Evolutionary conservation across 2,888 invertebrate species (phyloP).

Genomic region (Clistopyga incitator): DNA sequence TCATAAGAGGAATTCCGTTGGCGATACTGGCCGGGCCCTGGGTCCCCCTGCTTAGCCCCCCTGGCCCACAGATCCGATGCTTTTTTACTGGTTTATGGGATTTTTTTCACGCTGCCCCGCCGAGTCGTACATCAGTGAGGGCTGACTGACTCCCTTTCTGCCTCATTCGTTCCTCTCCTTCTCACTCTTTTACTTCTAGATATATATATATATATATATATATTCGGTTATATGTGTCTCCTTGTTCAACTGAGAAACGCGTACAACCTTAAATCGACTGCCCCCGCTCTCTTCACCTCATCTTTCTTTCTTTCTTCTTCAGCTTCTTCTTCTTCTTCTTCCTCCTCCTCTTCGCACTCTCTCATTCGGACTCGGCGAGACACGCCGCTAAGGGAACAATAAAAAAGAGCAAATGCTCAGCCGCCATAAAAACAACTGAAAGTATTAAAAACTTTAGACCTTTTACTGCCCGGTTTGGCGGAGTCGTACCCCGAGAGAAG

Average conservation of each 20-base stretch:
- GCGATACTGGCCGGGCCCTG: slow-evolving; percentile 77
- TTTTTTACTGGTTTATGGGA: slow-evolving; percentile 84
- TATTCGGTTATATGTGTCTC: slow-evolving; percentile 59
- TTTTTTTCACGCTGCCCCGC: slow-evolving; percentile 83
- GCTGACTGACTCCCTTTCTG: slow-evolving; percentile 75
- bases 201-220: slow-evolving; percentile 17
- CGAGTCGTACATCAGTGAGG: slow-evolving; percentile 83
- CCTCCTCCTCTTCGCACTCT: slow-evolving; percentile 66
- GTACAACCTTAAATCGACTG: slow-evolving; percentile 64
- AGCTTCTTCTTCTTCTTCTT: slow-evolving; percentile 66
- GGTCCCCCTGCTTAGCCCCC: slow-evolving; percentile 50
- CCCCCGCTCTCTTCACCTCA: slow-evolving; percentile 21
- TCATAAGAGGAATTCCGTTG: slow-evolving; percentile 83
- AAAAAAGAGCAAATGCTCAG: slow-evolving; percentile 80
- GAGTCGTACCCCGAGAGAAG: slow-evolving; percentile 18
- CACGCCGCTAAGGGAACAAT: slow-evolving; percentile 74
- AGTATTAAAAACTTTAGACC: slow-evolving; percentile 83
- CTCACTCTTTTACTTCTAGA: slow-evolving; percentile 64
- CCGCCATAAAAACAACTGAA: slow-evolving; percentile 83
- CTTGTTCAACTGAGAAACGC: slow-evolving; percentile 63
- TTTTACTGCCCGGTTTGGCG: slow-evolving; percentile 79
- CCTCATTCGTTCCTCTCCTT: slow-evolving; percentile 69
- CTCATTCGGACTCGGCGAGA: slow-evolving; percentile 64
- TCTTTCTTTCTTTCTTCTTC: slow-evolving; percentile 46
- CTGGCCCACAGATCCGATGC: slow-evolving; percentile 77